Conservation (phyloP, 2,888 invertebrate species). For the Meteorus colon region DNA sequence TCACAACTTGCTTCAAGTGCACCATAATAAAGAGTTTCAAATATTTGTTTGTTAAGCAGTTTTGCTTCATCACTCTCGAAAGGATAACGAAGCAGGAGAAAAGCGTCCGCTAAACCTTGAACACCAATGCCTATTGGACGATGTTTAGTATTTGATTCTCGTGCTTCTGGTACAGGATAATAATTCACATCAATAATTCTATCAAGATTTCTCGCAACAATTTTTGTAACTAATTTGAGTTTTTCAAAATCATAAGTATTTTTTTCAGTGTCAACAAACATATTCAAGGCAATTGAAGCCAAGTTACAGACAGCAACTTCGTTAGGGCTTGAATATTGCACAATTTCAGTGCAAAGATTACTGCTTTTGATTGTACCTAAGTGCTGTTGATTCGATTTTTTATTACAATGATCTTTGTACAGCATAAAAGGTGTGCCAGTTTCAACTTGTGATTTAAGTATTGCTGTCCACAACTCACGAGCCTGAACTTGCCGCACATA, state of each 20-base stretch:
- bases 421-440: slow-evolving; percentile 99
- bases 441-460: slow-evolving; percentile 96
- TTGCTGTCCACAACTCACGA: slow-evolving; percentile 93
- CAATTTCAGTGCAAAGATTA: slow-evolving; percentile 98
- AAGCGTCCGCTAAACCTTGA: slow-evolving; percentile 97
- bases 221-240: slow-evolving; percentile 90
- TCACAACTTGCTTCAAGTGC: slow-evolving; percentile 97
- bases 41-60: slow-evolving; percentile 93
- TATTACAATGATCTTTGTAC: slow-evolving; percentile 96
- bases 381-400: slow-evolving; percentile 98
- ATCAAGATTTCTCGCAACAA: slow-evolving; percentile 92
- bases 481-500: slow-evolving; percentile 84
- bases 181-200: slow-evolving; percentile 97
- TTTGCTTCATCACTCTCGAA: slow-evolving; percentile 93
- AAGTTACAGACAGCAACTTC: slow-evolving; percentile 99
- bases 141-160: slow-evolving; percentile 89
- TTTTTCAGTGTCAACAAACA: slow-evolving; percentile 86
- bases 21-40: slow-evolving; percentile 98
- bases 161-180: slow-evolving; percentile 94
- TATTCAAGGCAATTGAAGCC: slow-evolving; percentile 96
- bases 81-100: slow-evolving; percentile 93
- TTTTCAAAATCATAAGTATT: slow-evolving; percentile 91
- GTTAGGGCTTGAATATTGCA: slow-evolving; percentile 93
- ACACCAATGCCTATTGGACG: slow-evolving; percentile 95
- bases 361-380: slow-evolving; percentile 98